A percentile compares a stretch with the other conserved stretches of the same genome.
phyloP scores from a whole-genome alignment of 2,113 vertebrate genomes.

The Pseudorhombus dupliciocellatus region DNA sequence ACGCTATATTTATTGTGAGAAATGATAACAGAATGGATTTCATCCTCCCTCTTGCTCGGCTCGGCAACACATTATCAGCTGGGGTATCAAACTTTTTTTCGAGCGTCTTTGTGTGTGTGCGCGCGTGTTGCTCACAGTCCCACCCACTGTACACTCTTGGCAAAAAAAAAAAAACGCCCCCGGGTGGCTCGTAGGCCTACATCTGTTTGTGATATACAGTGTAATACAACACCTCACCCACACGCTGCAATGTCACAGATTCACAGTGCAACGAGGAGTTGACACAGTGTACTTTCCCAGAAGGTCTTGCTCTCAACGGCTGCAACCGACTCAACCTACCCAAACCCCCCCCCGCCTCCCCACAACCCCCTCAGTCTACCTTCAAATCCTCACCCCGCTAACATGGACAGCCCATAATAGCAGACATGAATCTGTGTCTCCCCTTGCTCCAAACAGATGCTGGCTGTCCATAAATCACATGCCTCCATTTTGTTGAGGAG shows the following conservation, averaged over 20 bases:
- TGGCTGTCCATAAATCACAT: constrained; percentile 82
- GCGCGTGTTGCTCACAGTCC: constrained; percentile 40
- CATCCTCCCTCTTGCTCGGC: constrained; percentile 47
- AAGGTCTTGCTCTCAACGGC: constrained; percentile 71
- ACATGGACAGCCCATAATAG: constrained; percentile 81
- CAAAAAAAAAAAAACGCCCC: constrained; percentile 41
- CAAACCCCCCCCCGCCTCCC: constrained; percentile 1
- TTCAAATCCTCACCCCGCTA: constrained; percentile 72
- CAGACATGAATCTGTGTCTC: constrained; percentile 81
- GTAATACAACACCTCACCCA: constrained; percentile 72
- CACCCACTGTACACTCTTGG: constrained; percentile 60
- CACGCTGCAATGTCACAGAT: constrained; percentile 63
- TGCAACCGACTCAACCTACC: constrained; percentile 20
- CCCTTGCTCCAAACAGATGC: constrained; percentile 78
- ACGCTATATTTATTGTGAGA: constrained; percentile 60
- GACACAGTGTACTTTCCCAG: constrained; percentile 65
- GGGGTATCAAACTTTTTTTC: constrained; percentile 62
- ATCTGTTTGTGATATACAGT: constrained; percentile 75
- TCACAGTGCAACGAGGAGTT: constrained; percentile 64
- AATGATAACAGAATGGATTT: constrained; percentile 62
- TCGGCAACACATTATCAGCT: constrained; percentile 53
- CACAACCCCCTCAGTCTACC: neutral
- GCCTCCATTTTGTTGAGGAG: constrained; percentile 80
- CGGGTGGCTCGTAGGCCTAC: constrained; percentile 63
- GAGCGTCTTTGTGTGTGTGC: constrained; percentile 5